Base-by-base conservation (phyloP, 2,888 invertebrate genomes). In the Brenthis hecate region DNA sequence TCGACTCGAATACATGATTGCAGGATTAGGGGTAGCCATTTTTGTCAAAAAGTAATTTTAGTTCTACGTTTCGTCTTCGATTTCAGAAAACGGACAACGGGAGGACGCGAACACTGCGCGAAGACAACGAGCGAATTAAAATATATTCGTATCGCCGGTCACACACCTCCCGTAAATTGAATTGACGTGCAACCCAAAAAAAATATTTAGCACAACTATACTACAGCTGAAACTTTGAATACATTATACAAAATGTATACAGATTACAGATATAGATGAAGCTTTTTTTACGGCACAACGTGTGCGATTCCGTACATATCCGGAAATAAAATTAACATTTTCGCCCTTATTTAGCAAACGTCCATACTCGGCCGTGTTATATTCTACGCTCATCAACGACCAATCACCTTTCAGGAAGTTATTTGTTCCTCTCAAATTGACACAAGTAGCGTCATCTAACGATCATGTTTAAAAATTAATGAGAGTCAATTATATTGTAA, bases 21-120 rank as follows among this genome's bases (percentile, higher is more conserved):
- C 86, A 82, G 81, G 83, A 81, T 83, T 83, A 75, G 80, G 78
- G 86, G 91, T 88, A 84, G 91, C 92, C 92, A 92, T 92, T 90
- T 92, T 92, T 89, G 87, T 83, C 85, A 87, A 90, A 90, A 87
- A 87, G 83, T 84, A 73, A 70, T 68, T 83, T 85, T 85, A 84
- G 83, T 74, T 78, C 75, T 84, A 82, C 85, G 83, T 87, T 85
- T 87, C 51, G 84, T 83, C 83, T 85, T 85, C 86, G 81, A 88
- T 85, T 88, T 88, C 81, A 81, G 82, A 84, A 85, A 86, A 84
- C 83, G 80, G 72, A 80, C 77, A 86, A 83, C 77, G 84, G 88
- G 36, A 43, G 84, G 83, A 88, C 88, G 85, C 90, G 87, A 88
- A 86, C 84, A 84, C 87, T 81, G 82, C 83, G 78, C 81, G 82